A percentile compares a stretch with the other conserved stretches of the same genome.
Conservation (phyloP, 1,140 invertebrate species). For the Leptinotarsa texana region DNA sequence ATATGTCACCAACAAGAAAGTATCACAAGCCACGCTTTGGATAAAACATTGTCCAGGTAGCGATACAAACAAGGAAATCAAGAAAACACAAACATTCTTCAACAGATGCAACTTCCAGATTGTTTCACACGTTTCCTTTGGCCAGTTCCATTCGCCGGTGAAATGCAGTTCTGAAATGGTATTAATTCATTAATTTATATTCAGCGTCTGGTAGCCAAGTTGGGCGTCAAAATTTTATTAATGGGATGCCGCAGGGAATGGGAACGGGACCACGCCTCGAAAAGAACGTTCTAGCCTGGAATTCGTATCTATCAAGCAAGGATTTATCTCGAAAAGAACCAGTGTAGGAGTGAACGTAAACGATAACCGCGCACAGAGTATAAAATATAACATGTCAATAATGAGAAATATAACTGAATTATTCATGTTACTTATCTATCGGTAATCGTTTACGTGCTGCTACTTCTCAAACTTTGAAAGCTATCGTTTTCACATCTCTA, state of each 20-base stretch:
- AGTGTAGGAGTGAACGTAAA: conserved; percentile 39
- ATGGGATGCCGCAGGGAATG: conserved; percentile 43
- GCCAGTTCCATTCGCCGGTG: conserved; percentile 11
- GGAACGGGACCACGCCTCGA: conserved; percentile 43
- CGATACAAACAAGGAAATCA: too few species aligned
- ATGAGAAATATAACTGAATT: conserved; percentile 21
- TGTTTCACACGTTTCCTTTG: conserved; percentile 9
- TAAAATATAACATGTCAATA: conserved; percentile 42
- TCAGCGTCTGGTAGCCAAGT: conserved; percentile 47
- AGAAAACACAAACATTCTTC: too few species aligned
- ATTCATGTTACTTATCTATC: conserved; percentile 18
- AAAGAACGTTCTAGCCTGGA: conserved; percentile 35
- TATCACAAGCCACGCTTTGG: too few species aligned
- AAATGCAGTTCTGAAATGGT: conserved; percentile 22
- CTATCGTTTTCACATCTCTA: conserved; percentile 20
- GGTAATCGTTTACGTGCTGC: conserved; percentile 13
- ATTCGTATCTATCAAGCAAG: conserved; percentile 39
- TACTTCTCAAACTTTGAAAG: conserved; percentile 5
- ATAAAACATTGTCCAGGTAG: too few species aligned
- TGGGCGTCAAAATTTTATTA: conserved; percentile 49
- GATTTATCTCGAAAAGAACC: conserved; percentile 35
- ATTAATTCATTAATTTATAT: conserved; percentile 52
- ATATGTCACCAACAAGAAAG: too few species aligned
- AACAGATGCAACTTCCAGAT: neutral
- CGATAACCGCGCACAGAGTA: conserved; percentile 32